Evolutionary conservation across 2,113 vertebrate species (phyloP), one percentile per base, ranked within the genome.

Genomic region (Falcunculus frontatus): DNA sequence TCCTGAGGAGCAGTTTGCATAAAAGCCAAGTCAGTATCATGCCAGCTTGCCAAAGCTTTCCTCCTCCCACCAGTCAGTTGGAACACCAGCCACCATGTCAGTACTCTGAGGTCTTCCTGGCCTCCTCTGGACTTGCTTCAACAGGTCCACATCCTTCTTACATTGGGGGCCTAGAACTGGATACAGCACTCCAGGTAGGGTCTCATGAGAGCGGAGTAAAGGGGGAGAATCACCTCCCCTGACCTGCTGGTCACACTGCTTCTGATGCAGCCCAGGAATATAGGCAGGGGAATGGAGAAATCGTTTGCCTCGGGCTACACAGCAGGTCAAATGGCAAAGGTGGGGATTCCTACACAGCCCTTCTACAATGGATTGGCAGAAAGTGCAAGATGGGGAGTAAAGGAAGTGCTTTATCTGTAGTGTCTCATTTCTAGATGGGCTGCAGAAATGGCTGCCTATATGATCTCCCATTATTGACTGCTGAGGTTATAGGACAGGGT

Each of bases 291-390:
- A 69, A 37, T 0, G 4, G 32, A 64, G 41, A 41, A 37, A 13
- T 56, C 0, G 0, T 53, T 72, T n/a, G 19, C 49, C 27, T 57
- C 0, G 2, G 56, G 17, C 35, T 46, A 50, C 23, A 19, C 35
- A 30, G 10, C 14, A 56, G 53, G 18, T 76, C 49, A 76, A 15
- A 32, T 6, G 35, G 65, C n/a, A 80, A 59, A 69, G 29, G 13
- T 53, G 33, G 69, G 53, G 44, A 88, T 46, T 80, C 62, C 57
- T 44, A 16, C 55, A 52, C n/a, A 14, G 30, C 16, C 15, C 29
- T 70, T 57, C 46, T 30, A 21, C 9, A 4, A 25, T 1, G 0
- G 10, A 22, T 14, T 44, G 59, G 39, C 22, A 64, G 60, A 63
- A 82, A 23, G 11, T 6, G 1, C 3, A 13, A 55, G 50, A 2